Evolutionary conservation across 2,113 vertebrate species (phyloP), one percentile per base, ranked within the genome.

Genomic region (Zosterops borbonicus): DNA sequence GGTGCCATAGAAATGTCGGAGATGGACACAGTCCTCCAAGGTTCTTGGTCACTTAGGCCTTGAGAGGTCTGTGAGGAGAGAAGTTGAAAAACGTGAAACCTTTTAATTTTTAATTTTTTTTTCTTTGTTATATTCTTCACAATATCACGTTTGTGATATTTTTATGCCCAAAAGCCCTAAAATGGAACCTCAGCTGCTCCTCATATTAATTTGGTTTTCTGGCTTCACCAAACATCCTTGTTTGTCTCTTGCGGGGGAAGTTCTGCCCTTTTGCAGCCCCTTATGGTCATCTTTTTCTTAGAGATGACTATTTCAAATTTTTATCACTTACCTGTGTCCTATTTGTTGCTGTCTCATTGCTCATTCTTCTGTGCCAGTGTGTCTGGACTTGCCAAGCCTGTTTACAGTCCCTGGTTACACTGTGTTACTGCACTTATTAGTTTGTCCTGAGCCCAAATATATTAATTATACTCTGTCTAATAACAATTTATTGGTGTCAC

Each of bases 61-160:
- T 78, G 35, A 37, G 22, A 64, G 20, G 5, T 24, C 24, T 55
- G 28, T 37, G 15, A 37, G 58, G 37, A 56, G 4, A 52, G 29
- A 73, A 42, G 14, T 5, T 37, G 68, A 82, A 85, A 46, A 5
- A 35, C 0, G 1, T 3, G 23, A 39, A 20, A 3, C 3, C 24
- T 49, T 39, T 46, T 12, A 10, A 5, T 49, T 46, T 6, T 73
- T 52, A 9, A 5, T 65, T 2, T 52, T 47, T 60, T 84, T 62
- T 29, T 10, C 27, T 47, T 42, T 13, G 5, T 53, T 37, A 16
- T 4, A 25, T 17, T 25, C n/a, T 60, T 60, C 22, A 25, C 23
- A 37, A 17, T 59, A 59, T 37, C n/a, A 27, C 58, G 18, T 59
- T 53, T 47, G 7, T n/a, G 41, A 46, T n/a, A 12, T 21, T 77